A percentile compares a stretch with the other conserved stretches of the same genome.
phyloP scores from a whole-genome alignment of 2,888 invertebrate genomes.

The Ophion obscuratus region DNA sequence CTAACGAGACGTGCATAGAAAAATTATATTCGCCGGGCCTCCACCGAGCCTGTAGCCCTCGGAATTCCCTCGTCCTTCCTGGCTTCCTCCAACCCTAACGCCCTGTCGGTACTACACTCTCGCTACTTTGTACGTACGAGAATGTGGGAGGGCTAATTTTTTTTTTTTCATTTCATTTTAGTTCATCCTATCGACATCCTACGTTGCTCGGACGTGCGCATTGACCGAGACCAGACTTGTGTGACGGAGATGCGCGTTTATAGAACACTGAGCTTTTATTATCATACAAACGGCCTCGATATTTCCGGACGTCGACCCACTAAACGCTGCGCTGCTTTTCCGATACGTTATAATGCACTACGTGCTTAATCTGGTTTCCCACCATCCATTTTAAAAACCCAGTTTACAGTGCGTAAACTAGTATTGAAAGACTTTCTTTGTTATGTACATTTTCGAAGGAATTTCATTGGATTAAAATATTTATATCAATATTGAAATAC shows the following conservation, averaged over 20 bases:
- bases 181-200: conserved; percentile 46
- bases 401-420: too few species aligned
- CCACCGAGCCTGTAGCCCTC: conserved; percentile 29
- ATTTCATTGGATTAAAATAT: too few species aligned
- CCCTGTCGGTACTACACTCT: conserved; percentile 4
- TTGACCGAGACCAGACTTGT: conserved; percentile 26
- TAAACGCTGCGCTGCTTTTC: conserved; percentile 45
- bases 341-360: conserved; percentile 15
- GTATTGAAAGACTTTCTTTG: too few species aligned
- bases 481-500: too few species aligned
- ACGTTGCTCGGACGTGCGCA: conserved; percentile 9
- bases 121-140: conserved; percentile 31
- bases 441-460: too few species aligned
- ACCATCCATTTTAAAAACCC: too few species aligned
- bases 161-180: conserved; percentile 26
- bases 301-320: conserved; percentile 60
- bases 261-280: conserved; percentile 58
- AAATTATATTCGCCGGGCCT: conserved; percentile 53
- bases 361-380: background rate
- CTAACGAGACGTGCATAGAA: conserved; percentile 59
- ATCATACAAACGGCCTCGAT: conserved; percentile 59
- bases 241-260: conserved; percentile 52
- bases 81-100: background rate
- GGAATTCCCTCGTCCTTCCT: background rate
- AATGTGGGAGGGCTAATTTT: background rate